Evolutionary conservation across 2,113 vertebrate species (phyloP), one percentile per base, ranked within the genome.

Genomic region (Jaculus jaculus): DNA sequence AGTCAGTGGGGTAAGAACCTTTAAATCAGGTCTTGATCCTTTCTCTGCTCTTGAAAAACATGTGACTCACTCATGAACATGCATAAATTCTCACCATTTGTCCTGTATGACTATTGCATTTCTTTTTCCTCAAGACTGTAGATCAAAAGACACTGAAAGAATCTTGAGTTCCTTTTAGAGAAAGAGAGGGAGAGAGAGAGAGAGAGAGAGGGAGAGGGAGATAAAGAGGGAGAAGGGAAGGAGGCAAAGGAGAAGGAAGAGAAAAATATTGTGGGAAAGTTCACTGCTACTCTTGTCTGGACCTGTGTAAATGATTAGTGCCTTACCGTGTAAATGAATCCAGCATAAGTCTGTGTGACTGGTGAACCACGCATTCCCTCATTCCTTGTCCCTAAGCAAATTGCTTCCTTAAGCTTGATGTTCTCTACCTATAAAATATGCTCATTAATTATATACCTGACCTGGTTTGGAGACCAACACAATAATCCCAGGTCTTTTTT

Each of bases 391-490:
- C 54, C 42, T 61, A 74, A 39, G 51, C 20, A 85, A 91, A 74
- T 30, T 71, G 23, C 2, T 17, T 75, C 51, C 84, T 66, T 15
- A 69, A 93, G 42, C 39, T 66, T 93, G 47, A 60, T 47, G 39
- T 71, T 92, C 54, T 90, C 30, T 24, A 72, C n/a, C 58, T 63
- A 37, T 73, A 81, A 92, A 94, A 85, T 39, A 18, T 11, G 13
- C 30, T 74, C 79, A 80, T 66, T 84, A 75, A 78, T 28, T 81
- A 9, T 61, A 58, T 47, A 42, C 58, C 47, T 21, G 3, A 5
- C 58, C 71, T 13, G 66, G 23, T 58, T 34, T 28, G 34, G n/a
- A 37, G 68, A 9, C n/a, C 30, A 47, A 26, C 51, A 24, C 30
- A 34, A 32, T 71, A 71, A 37, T 58, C 32, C 5, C 47, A 85